These are phyloP conservation scores for Thamnaconus septentrionalis DNA, from an alignment of 2,113 vertebrate species.

Conservation along the genomic window DNA sequence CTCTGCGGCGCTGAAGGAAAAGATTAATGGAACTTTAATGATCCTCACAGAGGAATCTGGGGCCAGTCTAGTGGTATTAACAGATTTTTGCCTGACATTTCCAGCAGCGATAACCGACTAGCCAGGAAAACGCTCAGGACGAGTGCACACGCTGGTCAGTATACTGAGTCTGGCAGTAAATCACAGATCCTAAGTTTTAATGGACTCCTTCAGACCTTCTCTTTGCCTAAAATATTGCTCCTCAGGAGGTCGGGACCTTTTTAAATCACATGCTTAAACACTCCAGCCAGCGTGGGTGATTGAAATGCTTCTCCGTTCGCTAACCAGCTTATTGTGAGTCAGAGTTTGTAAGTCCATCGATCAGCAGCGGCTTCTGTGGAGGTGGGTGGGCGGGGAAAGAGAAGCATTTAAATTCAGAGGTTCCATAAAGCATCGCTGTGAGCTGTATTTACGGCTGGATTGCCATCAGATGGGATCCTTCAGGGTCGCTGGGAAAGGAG, in stretches of 20 bases:
- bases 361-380: slow-evolving; percentile 34
- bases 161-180: slow-evolving; percentile 9
- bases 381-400: slow-evolving; percentile 5
- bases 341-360: slow-evolving; percentile 33
- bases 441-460: slow-evolving; percentile 51
- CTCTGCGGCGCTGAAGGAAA: slow-evolving; percentile 12
- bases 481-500: slow-evolving; percentile 38
- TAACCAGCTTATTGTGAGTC: slow-evolving; percentile 53
- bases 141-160: neutral
- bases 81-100: slow-evolving; percentile 45
- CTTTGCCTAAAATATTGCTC: slow-evolving; percentile 26
- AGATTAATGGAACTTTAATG: slow-evolving; percentile 47
- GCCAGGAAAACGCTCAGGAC: neutral
- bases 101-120: slow-evolving; percentile 9
- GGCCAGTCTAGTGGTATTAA: slow-evolving; percentile 29
- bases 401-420: slow-evolving; percentile 48
- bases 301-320: slow-evolving; percentile 21
- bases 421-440: slow-evolving; percentile 30
- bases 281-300: slow-evolving; percentile 20
- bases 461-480: slow-evolving; percentile 48
- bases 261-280: slow-evolving; percentile 41
- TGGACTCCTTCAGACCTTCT: slow-evolving; percentile 33
- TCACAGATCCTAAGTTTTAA: slow-evolving; percentile 29
- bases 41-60: slow-evolving; percentile 26
- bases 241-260: slow-evolving; percentile 36